A percentile compares a stretch with the other conserved stretches of the same genome.
Conservation (phyloP, 2,797 vertebrate species). For the Cuniculus paca region DNA sequence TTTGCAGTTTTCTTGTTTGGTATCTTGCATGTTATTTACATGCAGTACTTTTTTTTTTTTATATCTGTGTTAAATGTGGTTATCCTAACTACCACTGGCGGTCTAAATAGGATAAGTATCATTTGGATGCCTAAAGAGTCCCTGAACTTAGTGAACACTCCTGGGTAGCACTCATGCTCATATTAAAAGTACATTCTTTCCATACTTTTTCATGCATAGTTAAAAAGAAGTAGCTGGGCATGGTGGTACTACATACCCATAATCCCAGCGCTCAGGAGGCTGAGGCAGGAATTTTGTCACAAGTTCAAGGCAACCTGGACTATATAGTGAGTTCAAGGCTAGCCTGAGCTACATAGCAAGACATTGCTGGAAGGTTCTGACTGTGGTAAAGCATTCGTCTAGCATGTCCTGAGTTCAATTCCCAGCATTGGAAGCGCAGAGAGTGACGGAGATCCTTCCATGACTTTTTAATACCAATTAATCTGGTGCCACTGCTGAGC, state of each 20-base stretch:
- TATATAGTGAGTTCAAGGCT: neutral
- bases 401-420: neutral
- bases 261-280: neutral
- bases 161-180: neutral
- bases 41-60: neutral
- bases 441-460: neutral
- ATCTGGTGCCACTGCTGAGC: neutral
- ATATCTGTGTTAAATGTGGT: too few species aligned
- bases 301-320: neutral
- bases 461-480: neutral
- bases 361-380: neutral
- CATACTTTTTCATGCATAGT: neutral
- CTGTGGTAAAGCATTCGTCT: neutral
- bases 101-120: neutral
- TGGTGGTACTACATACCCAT: neutral
- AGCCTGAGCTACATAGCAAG: neutral
- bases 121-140: neutral
- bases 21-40: neutral
- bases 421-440: neutral
- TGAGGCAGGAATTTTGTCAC: neutral
- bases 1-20: neutral
- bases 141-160: neutral
- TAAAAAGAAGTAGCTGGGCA: neutral
- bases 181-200: neutral
- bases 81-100: neutral